Evolutionary conservation across 2,113 vertebrate genomes (phyloP).

Genomic region (Indicator maculatus): DNA sequence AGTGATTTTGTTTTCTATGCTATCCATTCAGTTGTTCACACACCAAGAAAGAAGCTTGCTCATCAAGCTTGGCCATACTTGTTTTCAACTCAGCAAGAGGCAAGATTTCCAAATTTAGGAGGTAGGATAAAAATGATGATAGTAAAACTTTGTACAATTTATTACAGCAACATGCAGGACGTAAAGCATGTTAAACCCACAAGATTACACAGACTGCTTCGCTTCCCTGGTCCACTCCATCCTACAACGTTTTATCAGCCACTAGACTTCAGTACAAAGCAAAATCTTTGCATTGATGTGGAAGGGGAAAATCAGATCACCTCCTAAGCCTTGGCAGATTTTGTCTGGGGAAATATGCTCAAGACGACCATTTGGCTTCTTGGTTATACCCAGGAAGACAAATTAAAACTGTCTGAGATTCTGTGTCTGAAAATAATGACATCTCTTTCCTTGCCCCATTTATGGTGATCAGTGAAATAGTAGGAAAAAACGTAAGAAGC

Average conservation of each 20-base stretch:
- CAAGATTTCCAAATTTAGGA: not conserved
- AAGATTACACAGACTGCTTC: not conserved
- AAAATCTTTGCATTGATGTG: not conserved
- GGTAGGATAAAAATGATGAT: not conserved
- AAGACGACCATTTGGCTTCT: not conserved
- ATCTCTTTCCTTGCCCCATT: not conserved
- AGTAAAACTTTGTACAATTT: not conserved
- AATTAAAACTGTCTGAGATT: not conserved
- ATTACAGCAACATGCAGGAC: not conserved
- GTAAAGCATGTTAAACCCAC: not conserved
- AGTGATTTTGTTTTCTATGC: not conserved
- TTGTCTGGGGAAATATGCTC: not conserved
- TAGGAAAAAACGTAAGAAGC: not conserved
- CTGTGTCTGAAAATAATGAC: not conserved
- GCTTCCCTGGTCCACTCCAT: not conserved
- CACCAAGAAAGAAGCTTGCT: not conserved
- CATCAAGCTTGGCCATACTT: not conserved
- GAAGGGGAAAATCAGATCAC: not conserved
- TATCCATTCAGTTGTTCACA: not conserved
- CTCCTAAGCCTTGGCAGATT: not conserved
- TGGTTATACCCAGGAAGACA: not conserved
- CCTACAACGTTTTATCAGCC: not conserved
- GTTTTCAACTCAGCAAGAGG: not conserved
- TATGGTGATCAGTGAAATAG: not conserved
- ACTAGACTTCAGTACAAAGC: not conserved